Base-by-base conservation (phyloP, 2,888 invertebrate species). In the Steromphala cineraria region DNA sequence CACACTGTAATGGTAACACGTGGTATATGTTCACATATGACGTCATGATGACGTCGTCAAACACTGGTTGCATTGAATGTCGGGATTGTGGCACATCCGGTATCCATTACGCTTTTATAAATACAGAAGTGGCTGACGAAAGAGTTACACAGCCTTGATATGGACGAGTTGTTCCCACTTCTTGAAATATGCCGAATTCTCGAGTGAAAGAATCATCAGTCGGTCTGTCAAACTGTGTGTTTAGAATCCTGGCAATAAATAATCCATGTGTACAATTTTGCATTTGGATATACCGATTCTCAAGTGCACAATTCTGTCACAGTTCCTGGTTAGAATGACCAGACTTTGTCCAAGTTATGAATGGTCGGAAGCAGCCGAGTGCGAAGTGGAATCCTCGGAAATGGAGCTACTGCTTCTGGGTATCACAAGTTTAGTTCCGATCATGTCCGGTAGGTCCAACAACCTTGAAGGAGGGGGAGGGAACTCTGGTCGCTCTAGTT, bases 401-500 rank as follows among this genome's bases (percentile, higher is more conserved):
- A 87, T 87, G 1, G 84, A 81, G 76, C 89, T 89, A n/a, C 81
- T 85, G 15, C 85, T 84, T 24, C 87, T 84, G 17, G 86, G 82
- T 24, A 88, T 83, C 10, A 81, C 86, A 76, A 82, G 55, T 55
- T 84, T 87, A 81, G 78, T 83, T 1, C 81, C 82, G 76, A 87
- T 80, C 75, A 86, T 81, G 13, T 84, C 84, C 4, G 86, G 78
- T 24, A 87, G 80, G 36, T 74, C 80, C 3, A 80, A 71, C 28
- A 81, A 67, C 62, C 81, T 75, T 52, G 80, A 80, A 19, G 84
- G 84, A 15, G 79, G 82, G 15, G 81, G 83, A 36, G 81, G 82
- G 52, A 84, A 80, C 62, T 75, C 84, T 5, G 88, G 87, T 31
- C 87, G 83, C 83, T 96, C 96, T 67, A 97, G 95, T 88, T 96